Evolutionary conservation across 1,140 invertebrate species (phyloP).

Genomic region (Elysia chlorotica): DNA sequence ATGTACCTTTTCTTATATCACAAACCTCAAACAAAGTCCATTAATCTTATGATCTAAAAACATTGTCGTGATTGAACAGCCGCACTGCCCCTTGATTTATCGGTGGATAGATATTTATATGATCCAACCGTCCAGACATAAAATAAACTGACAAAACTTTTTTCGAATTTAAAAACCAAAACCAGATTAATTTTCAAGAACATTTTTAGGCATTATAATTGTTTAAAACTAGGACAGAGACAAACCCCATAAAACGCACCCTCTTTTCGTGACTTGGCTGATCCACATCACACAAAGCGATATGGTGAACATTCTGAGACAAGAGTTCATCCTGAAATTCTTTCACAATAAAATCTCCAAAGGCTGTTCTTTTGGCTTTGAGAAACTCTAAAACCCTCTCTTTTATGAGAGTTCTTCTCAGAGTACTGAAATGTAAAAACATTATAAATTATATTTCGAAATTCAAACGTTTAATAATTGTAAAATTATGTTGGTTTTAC

Average conservation of each 20-base stretch:
- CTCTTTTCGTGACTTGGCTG: slow-evolving; percentile 31
- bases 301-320: slow-evolving; percentile 45
- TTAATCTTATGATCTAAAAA: no score
- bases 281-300: slow-evolving; percentile 50
- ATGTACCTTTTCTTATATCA: no score
- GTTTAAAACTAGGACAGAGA: background rate
- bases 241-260: slow-evolving; percentile 35
- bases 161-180: background rate
- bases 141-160: background rate
- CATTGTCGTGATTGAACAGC: no score
- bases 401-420: slow-evolving; percentile 33
- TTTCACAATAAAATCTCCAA: slow-evolving; percentile 45
- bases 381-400: slow-evolving; percentile 45
- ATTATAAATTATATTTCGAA: background rate
- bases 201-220: background rate
- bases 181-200: background rate
- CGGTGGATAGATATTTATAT: no score
- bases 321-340: slow-evolving; percentile 51
- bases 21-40: no score
- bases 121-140: background rate
- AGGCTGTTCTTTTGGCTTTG: slow-evolving; percentile 34
- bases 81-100: no score
- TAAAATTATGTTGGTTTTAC: background rate
- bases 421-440: slow-evolving; percentile 41
- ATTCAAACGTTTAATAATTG: background rate